phyloP scores from a whole-genome alignment of 2,888 invertebrate genomes.

The Gonocerus acuteangulatus region DNA sequence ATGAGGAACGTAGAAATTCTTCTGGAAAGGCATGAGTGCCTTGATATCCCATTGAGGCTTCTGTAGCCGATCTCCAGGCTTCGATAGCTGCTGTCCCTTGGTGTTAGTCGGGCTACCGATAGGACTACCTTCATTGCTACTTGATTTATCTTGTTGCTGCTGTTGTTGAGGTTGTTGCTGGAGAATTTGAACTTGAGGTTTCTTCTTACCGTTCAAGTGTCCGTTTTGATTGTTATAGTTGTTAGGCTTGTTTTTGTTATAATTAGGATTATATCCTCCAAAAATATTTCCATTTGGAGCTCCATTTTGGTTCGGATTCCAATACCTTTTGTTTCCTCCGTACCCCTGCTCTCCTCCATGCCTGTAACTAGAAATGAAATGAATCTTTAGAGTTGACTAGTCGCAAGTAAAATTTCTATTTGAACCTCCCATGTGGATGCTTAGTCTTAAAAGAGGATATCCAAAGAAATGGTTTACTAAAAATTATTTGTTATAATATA shows the following conservation, averaged over 20 bases:
- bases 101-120: slow-evolving; percentile 12
- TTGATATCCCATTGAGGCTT: slow-evolving; percentile 79
- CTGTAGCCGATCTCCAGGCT: slow-evolving; percentile 62
- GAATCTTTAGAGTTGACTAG: no score
- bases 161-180: slow-evolving; percentile 15
- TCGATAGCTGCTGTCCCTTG: slow-evolving; percentile 9
- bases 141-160: neutral
- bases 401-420: no score
- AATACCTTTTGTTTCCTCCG: slow-evolving; percentile 21
- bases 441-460: no score
- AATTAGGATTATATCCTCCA: slow-evolving; percentile 14
- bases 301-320: slow-evolving; percentile 24
- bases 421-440: no score
- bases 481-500: no score
- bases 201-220: slow-evolving; percentile 13
- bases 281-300: slow-evolving; percentile 7
- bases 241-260: neutral
- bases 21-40: slow-evolving; percentile 72
- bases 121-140: neutral
- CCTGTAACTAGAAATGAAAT: slow-evolving; percentile 5
- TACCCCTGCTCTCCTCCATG: slow-evolving; percentile 17
- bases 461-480: no score
- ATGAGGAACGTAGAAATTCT: slow-evolving; percentile 85
- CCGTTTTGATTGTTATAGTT: slow-evolving; percentile 4
- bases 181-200: neutral